Percentiles rank a stretch among this genome's conserved stretches.
These are phyloP conservation scores for Ischnus inquisitorius DNA, from an alignment of 2,888 invertebrate species.

Conservation along the genomic window DNA sequence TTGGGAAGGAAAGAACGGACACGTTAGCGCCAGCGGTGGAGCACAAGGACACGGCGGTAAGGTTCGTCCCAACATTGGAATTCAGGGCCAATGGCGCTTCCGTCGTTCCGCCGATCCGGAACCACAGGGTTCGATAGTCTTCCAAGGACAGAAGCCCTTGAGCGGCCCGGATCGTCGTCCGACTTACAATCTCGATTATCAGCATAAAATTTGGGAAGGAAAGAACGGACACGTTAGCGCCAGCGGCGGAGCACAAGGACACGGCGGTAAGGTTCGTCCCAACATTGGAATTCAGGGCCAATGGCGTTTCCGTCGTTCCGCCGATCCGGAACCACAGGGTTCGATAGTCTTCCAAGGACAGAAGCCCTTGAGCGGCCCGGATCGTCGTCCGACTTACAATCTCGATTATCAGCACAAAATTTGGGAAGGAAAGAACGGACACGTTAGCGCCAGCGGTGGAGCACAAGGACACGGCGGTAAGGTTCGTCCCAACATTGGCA, in stretches of 20 bases:
- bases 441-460: constrained; percentile 69
- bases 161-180: constrained; percentile 71
- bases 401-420: constrained; percentile 70
- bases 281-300: constrained; percentile 70
- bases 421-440: constrained; percentile 68
- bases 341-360: constrained; percentile 50
- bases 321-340: constrained; percentile 64
- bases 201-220: constrained; percentile 67
- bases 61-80: constrained; percentile 68
- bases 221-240: constrained; percentile 70
- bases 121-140: constrained; percentile 66
- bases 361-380: constrained; percentile 71
- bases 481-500: constrained; percentile 67
- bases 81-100: constrained; percentile 69
- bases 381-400: constrained; percentile 70
- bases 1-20: constrained; percentile 68
- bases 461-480: constrained; percentile 68
- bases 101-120: constrained; percentile 64
- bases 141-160: constrained; percentile 66
- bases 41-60: constrained; percentile 70
- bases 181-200: constrained; percentile 69
- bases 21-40: constrained; percentile 69
- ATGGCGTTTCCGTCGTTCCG: constrained; percentile 52
- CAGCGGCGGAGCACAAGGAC: constrained; percentile 68
- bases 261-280: constrained; percentile 69